Base-by-base conservation (phyloP, 2,888 invertebrate species). In the Taphrorychus bicolor region DNA sequence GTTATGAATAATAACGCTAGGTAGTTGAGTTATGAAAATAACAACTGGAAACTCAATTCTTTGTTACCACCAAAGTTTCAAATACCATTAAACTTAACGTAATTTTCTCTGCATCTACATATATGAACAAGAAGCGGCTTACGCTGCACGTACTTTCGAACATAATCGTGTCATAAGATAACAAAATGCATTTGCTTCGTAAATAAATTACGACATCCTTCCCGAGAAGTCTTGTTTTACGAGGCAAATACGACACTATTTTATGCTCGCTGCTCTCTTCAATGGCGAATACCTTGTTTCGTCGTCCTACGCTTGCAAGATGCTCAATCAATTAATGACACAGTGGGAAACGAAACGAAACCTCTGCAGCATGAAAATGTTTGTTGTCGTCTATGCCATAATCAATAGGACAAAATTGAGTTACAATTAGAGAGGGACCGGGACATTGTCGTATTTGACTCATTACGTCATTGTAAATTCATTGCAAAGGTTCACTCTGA, bases 151-250 rank as follows among this genome's bases (percentile, higher is more conserved):
- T 45, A 14, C 14, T 45, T 45, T 4, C 45, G 14, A 45, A 45
- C 45, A 14, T 45, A 45, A 45, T 45, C 45, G 45, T 7, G 45
- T 2, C 45, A 17, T 14, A 45, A 7, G 14, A 45, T 16, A 45
- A n/a, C 45, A 45, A 45, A 45, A 45, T 16, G 17, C 14, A 45
- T 45, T 45, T 45, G 45, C 17, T 14, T 22, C 40, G 24, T 54
- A 54, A 54, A 54, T 54, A 54, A 54, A 32, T 54, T 23, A 54
- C 40, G 40, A 5, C 40, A 54, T 54, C 14, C 40, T 54, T 24
- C 23, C 17, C 18, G 2, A 45, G 40, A 5, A 32, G 32, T 24
- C 4, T 24, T 54, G 40, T 54, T 54, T 54, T 54, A 54, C 32
- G 54, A 54, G 14, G 16, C 16, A 32, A 24, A 54, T 19, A 32